Percentiles rank a stretch among this genome's conserved stretches.
Conservation (phyloP, 2,888 invertebrate species). For the Notodonta dromedarius region DNA sequence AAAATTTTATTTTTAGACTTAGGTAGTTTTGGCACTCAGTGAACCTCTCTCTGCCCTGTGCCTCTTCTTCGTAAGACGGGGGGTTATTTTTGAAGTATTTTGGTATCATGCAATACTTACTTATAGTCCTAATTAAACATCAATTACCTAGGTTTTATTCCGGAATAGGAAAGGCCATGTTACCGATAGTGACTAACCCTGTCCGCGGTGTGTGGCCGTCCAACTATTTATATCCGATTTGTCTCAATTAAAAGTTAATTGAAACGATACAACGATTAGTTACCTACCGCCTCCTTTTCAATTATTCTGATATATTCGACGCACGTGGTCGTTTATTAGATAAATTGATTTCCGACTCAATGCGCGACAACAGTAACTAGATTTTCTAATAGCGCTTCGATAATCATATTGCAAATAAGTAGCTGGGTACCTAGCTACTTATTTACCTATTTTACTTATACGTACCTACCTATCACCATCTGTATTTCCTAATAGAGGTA, state of each 20-base stretch:
- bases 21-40: no score
- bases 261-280: slow-evolving; percentile 68
- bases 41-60: no score
- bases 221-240: slow-evolving; percentile 53
- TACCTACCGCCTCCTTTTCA: slow-evolving; percentile 53
- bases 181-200: slow-evolving; percentile 15
- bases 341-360: slow-evolving; percentile 63
- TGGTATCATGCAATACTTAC: not conserved
- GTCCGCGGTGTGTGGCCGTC: slow-evolving; percentile 18
- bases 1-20: no score
- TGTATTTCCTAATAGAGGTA: no score
- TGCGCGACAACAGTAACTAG: slow-evolving; percentile 40
- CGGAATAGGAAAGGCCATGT: slow-evolving; percentile 2
- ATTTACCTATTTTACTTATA: no score
- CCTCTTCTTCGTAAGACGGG: no score
- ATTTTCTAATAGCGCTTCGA: slow-evolving; percentile 17
- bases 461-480: no score
- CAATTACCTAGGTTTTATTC: slow-evolving; percentile 13
- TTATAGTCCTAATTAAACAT: not conserved
- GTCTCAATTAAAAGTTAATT: slow-evolving; percentile 65
- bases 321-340: slow-evolving; percentile 64
- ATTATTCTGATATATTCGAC: slow-evolving; percentile 52
- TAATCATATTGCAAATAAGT: not conserved
- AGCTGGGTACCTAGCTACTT: no score
- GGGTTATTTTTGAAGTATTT: no score